A percentile compares a stretch with the other conserved stretches of the same genome.
Conservation (phyloP, 2,113 vertebrate species). For the Leucosticte australis region DNA sequence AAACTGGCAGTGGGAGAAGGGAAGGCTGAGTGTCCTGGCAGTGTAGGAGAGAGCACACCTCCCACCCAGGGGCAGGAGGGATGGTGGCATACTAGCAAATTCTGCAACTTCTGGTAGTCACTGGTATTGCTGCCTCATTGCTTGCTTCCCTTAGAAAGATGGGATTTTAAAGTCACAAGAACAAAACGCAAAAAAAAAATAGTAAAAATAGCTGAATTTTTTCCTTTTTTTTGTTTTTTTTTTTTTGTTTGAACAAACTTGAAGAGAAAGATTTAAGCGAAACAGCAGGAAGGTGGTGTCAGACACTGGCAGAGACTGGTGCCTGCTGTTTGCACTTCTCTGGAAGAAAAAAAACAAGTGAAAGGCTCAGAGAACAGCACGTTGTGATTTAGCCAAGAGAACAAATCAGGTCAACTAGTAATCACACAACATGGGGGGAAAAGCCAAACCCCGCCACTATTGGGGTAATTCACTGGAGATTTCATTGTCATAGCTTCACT, state of each 20-base stretch:
- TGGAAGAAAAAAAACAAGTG: slow-evolving; percentile 23
- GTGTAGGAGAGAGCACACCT: not conserved
- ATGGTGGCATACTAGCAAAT: not conserved
- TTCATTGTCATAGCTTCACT: not conserved
- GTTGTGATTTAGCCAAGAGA: slow-evolving; percentile 13
- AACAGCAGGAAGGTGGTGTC: slow-evolving; percentile 26
- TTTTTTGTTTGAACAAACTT: not conserved
- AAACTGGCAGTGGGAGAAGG: accelerated
- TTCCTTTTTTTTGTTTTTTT: not conserved
- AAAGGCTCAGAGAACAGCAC: not conserved
- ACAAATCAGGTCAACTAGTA: slow-evolving; percentile 55
- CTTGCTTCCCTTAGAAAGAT: not conserved
- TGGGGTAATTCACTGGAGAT: slow-evolving; percentile 1
- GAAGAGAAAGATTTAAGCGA: slow-evolving; percentile 11
- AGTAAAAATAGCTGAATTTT: not conserved
- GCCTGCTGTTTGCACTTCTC: slow-evolving; percentile 41
- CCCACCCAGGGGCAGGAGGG: not conserved
- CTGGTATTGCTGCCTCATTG: not conserved
- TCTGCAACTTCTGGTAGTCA: not conserved
- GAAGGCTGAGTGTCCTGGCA: not conserved
- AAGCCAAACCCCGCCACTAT: not conserved
- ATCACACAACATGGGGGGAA: not conserved
- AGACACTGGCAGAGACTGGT: not conserved
- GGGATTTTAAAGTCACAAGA: not conserved
- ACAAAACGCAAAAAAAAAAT: not conserved